Conservation (phyloP, 2,113 vertebrate genomes). For the Vulpes lagopus region DNA sequence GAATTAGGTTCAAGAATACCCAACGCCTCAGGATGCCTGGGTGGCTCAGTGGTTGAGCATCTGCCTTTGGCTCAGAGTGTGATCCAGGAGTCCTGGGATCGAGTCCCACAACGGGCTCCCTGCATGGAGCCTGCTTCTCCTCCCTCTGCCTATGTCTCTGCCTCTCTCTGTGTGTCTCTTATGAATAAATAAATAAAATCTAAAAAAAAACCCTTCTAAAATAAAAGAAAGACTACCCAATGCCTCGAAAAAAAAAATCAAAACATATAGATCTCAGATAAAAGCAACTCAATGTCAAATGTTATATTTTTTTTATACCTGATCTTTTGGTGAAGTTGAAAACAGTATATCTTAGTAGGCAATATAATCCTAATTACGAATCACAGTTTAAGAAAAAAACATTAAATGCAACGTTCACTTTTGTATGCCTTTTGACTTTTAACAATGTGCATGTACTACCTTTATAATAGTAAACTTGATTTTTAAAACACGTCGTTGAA, state of each 20-base stretch:
- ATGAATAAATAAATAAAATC: no score
- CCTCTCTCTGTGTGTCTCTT: no score
- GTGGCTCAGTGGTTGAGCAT: no score
- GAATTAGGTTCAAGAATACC: not conserved
- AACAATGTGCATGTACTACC: not conserved
- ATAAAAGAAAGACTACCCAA: no score
- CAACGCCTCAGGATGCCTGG: not conserved
- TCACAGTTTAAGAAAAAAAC: not conserved
- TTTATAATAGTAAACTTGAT: constrained; percentile 44
- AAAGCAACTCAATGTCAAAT: not conserved
- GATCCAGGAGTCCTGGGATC: no score
- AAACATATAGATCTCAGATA: not conserved
- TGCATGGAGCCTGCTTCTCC: no score
- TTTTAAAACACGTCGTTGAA: constrained; percentile 37
- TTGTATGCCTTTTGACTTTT: constrained; percentile 39
- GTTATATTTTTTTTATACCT: not conserved
- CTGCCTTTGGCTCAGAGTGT: no score
- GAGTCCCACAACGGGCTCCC: no score
- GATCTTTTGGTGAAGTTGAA: not conserved
- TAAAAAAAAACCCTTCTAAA: no score
- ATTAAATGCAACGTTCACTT: not conserved
- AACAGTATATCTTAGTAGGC: not conserved
- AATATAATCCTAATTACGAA: constrained; percentile 4
- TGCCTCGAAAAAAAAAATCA: not conserved
- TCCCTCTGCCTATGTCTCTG: no score